phyloP scores from a whole-genome alignment of 1,140 invertebrate genomes.

The Orchestia grillus region DNA sequence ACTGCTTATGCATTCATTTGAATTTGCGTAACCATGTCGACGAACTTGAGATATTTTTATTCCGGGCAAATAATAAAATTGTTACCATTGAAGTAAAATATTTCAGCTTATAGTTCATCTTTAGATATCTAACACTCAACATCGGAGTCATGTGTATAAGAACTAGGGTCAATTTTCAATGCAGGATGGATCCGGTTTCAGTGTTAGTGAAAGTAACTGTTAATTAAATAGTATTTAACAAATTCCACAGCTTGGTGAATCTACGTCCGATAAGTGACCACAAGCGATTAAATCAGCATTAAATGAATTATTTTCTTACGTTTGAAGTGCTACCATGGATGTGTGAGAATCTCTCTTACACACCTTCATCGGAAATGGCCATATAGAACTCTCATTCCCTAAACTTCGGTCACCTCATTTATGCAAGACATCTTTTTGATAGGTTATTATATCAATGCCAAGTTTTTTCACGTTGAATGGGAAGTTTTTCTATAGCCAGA shows the following conservation, averaged over 20 bases:
- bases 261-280: too few relatives aligned
- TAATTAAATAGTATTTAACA: too few relatives aligned
- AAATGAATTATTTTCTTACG: too few relatives aligned
- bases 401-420: too few relatives aligned
- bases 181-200: not conserved
- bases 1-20: not conserved
- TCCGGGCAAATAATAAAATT: not conserved
- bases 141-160: not conserved
- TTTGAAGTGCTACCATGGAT: too few relatives aligned
- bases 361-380: not conserved
- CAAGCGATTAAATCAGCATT: too few relatives aligned
- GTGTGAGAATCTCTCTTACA: not conserved
- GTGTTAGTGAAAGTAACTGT: not conserved
- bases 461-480: not conserved
- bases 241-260: too few relatives aligned
- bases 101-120: not conserved
- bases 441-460: not conserved
- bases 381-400: not conserved
- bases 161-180: not conserved
- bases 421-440: not conserved
- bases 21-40: not conserved
- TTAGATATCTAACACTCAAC: not conserved
- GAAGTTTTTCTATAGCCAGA: not conserved
- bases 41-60: not conserved
- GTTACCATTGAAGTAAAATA: not conserved